Percentiles rank a stretch among this genome's conserved stretches.
Conservation (phyloP, 2,797 vertebrate species). For the Leptoclinus maculatus region DNA sequence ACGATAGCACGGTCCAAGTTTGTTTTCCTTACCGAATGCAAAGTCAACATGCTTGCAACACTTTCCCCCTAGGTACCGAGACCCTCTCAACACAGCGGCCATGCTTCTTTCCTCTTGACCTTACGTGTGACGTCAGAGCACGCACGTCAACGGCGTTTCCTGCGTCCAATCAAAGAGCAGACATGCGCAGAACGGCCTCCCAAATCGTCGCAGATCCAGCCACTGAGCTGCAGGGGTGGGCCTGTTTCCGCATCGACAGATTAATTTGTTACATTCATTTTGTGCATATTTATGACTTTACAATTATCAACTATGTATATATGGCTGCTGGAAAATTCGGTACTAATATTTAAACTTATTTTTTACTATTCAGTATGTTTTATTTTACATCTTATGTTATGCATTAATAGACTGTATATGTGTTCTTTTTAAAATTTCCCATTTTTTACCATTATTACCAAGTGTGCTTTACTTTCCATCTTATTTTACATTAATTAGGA, state of each 20-base stretch:
- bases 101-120: slow-evolving; percentile 84
- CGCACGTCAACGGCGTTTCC: slow-evolving; percentile 25
- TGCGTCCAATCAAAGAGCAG: slow-evolving; percentile 64
- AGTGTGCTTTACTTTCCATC: background rate
- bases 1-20: background rate
- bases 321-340: background rate
- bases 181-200: background rate
- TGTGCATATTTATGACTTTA: background rate
- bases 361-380: background rate
- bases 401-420: background rate
- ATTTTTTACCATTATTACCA: background rate
- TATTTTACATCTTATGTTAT: background rate
- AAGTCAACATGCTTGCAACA: slow-evolving; percentile 78
- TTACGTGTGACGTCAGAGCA: slow-evolving; percentile 54
- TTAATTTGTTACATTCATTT: background rate
- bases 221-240: slow-evolving; percentile 52
- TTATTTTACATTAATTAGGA: background rate
- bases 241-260: background rate
- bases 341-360: background rate
- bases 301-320: background rate
- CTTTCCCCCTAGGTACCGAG: slow-evolving; percentile 77
- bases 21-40: slow-evolving; percentile 76
- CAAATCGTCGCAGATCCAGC: slow-evolving; percentile 16
- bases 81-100: slow-evolving; percentile 84
- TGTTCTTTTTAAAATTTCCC: background rate